Evolutionary conservation across 2,888 invertebrate genomes (phyloP), one percentile per base, ranked within the genome.

Genomic region (Nemotelus nigrinus): DNA sequence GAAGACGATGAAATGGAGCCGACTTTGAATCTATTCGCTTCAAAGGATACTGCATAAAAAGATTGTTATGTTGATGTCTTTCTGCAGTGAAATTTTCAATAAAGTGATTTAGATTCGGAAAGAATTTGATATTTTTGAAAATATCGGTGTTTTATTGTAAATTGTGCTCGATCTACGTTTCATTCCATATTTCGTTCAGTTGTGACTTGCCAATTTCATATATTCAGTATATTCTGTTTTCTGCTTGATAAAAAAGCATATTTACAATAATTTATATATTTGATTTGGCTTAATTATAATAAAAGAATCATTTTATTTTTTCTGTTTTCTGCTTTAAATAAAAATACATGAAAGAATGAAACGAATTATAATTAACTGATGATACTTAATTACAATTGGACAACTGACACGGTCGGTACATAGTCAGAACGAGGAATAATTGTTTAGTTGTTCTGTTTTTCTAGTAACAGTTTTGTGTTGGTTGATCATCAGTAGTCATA

Each of bases 1-100:
- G 94, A 94, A 77, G 97, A 97, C 80, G 96, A 96, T 77, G 94
- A 94, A 55, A 93, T 93, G 74, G 91, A 88, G 82, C 90, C 86
- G 82, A 86, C 86, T 2, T 84, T 86, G 77, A 84, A 85, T 70
- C 6, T 72, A 45, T 72, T 60, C n/a, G 47, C 57, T 39, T 41
- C 70, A 10, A 50, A 55, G 10, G 70, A 70, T 53, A 50, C 55
- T 41, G 39, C 47, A 25, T 70, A 55, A 25, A 25, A 45, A n/a
- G 10, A 8, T 65, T 7, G 3, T 8, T n/a, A 3, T 48, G 25
- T 10, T 53, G 43, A 43, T 63, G 25, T 58, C 58, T 41, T 25
- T 8, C 41, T 63, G 39, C 41, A 63, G 25, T 41, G 41, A 25
- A 4, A 3, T 3, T 3, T 43, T 10, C 39, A 39, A 55, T 55